Percentiles rank a stretch among this genome's conserved stretches.
Conservation (phyloP, 1,140 invertebrate species). For the Zaprionus inermis region DNA sequence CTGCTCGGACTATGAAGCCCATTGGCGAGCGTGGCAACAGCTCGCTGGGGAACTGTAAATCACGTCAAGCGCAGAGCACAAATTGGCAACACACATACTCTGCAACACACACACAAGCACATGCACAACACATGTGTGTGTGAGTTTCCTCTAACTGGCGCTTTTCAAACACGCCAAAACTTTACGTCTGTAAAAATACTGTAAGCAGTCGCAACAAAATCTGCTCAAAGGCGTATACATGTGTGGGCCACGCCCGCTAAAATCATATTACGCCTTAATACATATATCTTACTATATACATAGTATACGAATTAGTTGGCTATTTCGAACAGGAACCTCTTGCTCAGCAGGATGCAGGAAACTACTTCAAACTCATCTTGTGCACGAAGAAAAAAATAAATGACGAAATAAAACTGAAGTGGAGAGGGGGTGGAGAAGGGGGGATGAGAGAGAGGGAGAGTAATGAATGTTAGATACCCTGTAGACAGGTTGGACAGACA, state of each 20-base stretch:
- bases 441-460: not conserved
- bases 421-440: not conserved
- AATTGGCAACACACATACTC: slow-evolving; percentile 67
- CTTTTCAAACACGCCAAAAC: slow-evolving; percentile 71
- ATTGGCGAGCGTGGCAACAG: slow-evolving; percentile 48
- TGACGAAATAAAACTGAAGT: slow-evolving; percentile 29
- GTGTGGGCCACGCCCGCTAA: not conserved
- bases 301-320: slow-evolving; percentile 53
- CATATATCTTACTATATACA: slow-evolving; percentile 26
- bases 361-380: slow-evolving; percentile 25
- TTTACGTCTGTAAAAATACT: slow-evolving; percentile 38
- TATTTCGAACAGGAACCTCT: slow-evolving; percentile 33
- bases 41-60: slow-evolving; percentile 78
- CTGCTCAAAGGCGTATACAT: slow-evolving; percentile 27
- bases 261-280: slow-evolving; percentile 47
- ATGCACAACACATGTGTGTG: not conserved
- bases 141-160: slow-evolving; percentile 29
- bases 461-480: not conserved
- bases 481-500: not conserved
- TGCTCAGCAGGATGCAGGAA: slow-evolving; percentile 40
- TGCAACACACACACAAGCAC: slow-evolving; percentile 11
- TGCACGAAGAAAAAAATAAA: slow-evolving; percentile 18
- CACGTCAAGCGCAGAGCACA: slow-evolving; percentile 75
- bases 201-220: slow-evolving; percentile 59
- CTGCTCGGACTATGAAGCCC: slow-evolving; percentile 25